These are phyloP conservation scores for Melieria crassipennis DNA, from an alignment of 2,888 invertebrate species.

Conservation along the genomic window DNA sequence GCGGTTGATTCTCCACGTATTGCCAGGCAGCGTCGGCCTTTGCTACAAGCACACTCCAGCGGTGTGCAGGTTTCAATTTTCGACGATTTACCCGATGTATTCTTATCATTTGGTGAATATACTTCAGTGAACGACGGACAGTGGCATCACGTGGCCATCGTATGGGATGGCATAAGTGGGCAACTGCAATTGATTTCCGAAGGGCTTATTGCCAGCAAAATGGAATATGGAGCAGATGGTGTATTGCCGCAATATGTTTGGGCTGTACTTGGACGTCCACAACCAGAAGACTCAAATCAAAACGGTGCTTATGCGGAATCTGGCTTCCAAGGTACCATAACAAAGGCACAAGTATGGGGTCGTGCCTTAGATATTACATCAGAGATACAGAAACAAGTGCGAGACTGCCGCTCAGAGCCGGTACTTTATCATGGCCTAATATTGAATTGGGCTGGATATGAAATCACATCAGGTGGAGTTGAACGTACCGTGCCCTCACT, in stretches of 20 bases:
- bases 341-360: constrained; percentile 94
- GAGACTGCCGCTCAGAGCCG: constrained; percentile 91
- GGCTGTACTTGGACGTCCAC: constrained; percentile 91
- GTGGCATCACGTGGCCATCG: constrained; percentile 95
- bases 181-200: constrained; percentile 92
- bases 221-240: constrained; percentile 88
- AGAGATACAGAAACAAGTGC: constrained; percentile 92
- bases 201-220: constrained; percentile 92
- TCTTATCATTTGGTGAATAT: constrained; percentile 89
- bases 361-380: constrained; percentile 89
- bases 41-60: constrained; percentile 91
- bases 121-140: constrained; percentile 95
- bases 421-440: constrained; percentile 87
- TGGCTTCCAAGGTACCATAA: constrained; percentile 95
- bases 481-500: constrained; percentile 91
- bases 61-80: constrained; percentile 93
- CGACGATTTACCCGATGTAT: constrained; percentile 87
- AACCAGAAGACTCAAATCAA: constrained; percentile 72
- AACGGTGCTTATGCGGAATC: constrained; percentile 79
- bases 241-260: constrained; percentile 86
- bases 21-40: constrained; percentile 78
- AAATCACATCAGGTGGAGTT: constrained; percentile 87
- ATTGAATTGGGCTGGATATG: constrained; percentile 94
- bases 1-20: constrained; percentile 86
- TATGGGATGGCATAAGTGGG: constrained; percentile 94